Percentiles rank a stretch among this genome's conserved stretches.
phyloP scores from a whole-genome alignment of 1,140 invertebrate genomes.

The Heliconius nattereri region DNA sequence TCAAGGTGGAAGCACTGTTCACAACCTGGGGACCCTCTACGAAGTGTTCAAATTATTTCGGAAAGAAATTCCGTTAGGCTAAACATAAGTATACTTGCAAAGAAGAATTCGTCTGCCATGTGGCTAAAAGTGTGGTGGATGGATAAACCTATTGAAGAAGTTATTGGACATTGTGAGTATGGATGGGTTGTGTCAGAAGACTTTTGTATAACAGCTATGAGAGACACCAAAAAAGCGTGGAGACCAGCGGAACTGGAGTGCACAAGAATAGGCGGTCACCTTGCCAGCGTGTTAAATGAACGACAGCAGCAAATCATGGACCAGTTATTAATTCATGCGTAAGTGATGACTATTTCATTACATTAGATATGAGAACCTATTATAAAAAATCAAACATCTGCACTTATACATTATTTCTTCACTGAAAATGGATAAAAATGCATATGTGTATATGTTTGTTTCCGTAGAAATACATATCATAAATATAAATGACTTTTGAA shows the following conservation, averaged over 20 bases:
- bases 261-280: constrained; percentile 83
- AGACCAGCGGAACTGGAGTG: constrained; percentile 85
- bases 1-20: constrained; percentile 82
- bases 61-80: constrained; percentile 81
- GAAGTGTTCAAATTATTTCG: constrained; percentile 82
- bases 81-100: constrained; percentile 66
- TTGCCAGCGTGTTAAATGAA: constrained; percentile 84
- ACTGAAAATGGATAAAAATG: too few relatives aligned
- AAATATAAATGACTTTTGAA: not conserved
- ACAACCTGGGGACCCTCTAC: constrained; percentile 78
- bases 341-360: constrained; percentile 41
- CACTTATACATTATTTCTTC: too few relatives aligned
- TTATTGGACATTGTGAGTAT: constrained; percentile 83
- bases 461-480: too few relatives aligned
- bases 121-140: constrained; percentile 80
- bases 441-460: too few relatives aligned
- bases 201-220: constrained; percentile 84
- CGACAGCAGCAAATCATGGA: constrained; percentile 83
- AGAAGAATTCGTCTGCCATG: constrained; percentile 67
- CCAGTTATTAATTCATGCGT: constrained; percentile 84
- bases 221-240: constrained; percentile 83
- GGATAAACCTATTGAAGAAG: constrained; percentile 80
- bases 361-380: too few relatives aligned
- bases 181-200: constrained; percentile 84
- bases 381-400: too few relatives aligned